Conservation (phyloP, 2,888 invertebrate genomes). For the Spatulosminthurus flaviceps region DNA sequence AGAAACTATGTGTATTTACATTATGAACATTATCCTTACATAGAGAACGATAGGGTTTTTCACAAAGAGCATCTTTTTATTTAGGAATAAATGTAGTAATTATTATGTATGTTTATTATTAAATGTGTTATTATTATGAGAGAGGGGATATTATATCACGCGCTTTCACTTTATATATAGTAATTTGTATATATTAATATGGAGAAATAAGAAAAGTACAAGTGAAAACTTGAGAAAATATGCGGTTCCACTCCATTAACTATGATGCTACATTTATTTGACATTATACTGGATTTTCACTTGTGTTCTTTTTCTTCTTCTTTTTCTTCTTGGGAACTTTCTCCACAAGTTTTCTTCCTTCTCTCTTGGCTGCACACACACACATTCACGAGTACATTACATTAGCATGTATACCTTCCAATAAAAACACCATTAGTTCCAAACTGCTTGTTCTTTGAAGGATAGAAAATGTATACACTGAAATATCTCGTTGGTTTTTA, state of each 20-base stretch:
- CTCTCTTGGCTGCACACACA: neutral
- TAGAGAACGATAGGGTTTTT: no score
- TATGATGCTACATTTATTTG: neutral
- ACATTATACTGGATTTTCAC: neutral
- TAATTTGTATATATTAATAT: slow-evolving; percentile 25
- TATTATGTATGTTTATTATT: neutral
- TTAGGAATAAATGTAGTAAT: no score
- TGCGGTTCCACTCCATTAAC: slow-evolving; percentile 39
- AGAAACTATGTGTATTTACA: no score
- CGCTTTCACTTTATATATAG: slow-evolving; percentile 8
- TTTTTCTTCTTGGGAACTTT: neutral
- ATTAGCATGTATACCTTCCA: no score
- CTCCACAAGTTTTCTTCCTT: neutral
- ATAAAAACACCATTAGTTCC: no score
- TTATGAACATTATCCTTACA: no score
- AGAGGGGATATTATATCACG: slow-evolving; percentile 5
- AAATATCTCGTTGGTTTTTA: no score
- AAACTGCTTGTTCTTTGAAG: no score
- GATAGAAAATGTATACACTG: no score
- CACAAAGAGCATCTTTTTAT: no score
- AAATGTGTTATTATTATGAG: neutral
- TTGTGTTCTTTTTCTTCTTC: neutral
- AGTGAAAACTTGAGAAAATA: slow-evolving; percentile 44
- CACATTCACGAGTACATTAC: neutral
- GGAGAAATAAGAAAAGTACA: slow-evolving; percentile 9